Conservation (phyloP, 1,140 invertebrate species). For the Bursaphelenchus mucronatus region DNA sequence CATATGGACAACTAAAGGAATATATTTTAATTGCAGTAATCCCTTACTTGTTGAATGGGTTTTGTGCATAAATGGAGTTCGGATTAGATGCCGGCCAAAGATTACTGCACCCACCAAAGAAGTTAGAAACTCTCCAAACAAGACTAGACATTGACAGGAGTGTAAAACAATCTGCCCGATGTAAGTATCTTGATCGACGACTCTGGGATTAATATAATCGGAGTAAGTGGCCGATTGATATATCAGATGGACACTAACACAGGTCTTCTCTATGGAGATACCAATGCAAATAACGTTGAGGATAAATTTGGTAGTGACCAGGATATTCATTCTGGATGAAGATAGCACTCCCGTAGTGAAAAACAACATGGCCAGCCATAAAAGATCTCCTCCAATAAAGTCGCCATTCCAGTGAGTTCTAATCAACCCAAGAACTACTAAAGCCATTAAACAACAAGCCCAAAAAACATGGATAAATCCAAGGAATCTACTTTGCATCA, state of each 20-base stretch:
- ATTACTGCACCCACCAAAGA: constrained; percentile 44
- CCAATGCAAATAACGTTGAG: constrained; percentile 46
- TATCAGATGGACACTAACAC: constrained; percentile 53
- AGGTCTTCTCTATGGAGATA: constrained; percentile 49
- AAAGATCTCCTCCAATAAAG: constrained; percentile 54
- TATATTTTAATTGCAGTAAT: neutral
- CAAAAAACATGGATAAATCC: constrained; percentile 52
- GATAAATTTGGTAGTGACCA: constrained; percentile 48
- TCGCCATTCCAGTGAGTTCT: constrained; percentile 57
- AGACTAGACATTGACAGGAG: constrained; percentile 49
- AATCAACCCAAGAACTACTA: constrained; percentile 51
- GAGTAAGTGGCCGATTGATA: constrained; percentile 54
- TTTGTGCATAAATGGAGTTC: constrained; percentile 29
- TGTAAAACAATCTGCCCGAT: constrained; percentile 53
- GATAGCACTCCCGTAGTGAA: constrained; percentile 49
- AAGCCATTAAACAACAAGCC: constrained; percentile 47
- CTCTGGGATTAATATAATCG: constrained; percentile 36
- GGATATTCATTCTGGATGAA: constrained; percentile 31
- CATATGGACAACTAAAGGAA: constrained; percentile 48
- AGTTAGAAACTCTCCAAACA: constrained; percentile 43
- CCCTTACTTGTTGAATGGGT: constrained; percentile 34
- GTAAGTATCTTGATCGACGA: constrained; percentile 37
- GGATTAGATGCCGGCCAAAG: constrained; percentile 39
- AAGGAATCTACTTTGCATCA: constrained; percentile 32
- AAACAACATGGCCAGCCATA: constrained; percentile 55